These are phyloP conservation scores for Sisyra nigra DNA, from an alignment of 2,888 invertebrate genomes.

Conservation along the genomic window DNA sequence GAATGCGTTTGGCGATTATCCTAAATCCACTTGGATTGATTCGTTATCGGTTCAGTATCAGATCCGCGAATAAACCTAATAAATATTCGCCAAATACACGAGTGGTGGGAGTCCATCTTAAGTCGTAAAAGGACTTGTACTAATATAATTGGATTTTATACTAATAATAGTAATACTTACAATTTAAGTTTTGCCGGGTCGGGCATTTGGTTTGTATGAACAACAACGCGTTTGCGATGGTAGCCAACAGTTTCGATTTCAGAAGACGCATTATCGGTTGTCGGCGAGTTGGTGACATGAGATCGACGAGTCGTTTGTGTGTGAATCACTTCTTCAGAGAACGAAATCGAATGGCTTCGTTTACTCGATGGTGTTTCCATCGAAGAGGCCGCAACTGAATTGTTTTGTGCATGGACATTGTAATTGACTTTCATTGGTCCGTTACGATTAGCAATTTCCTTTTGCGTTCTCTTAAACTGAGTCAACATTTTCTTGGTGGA, in stretches of 20 bases:
- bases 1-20: too few species aligned
- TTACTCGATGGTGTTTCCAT: slow-evolving; percentile 13
- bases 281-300: neutral
- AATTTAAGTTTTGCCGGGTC: neutral
- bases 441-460: slow-evolving; percentile 25
- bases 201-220: neutral
- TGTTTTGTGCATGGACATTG: slow-evolving; percentile 28
- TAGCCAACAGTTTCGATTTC: slow-evolving; percentile 6
- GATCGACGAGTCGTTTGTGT: neutral
- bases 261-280: neutral
- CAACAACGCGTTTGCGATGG: slow-evolving; percentile 1
- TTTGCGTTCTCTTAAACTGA: slow-evolving; percentile 30
- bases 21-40: too few species aligned
- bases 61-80: too few species aligned
- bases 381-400: slow-evolving; percentile 17
- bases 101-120: too few species aligned
- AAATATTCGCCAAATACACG: too few species aligned
- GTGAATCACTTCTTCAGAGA: slow-evolving; percentile 4
- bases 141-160: too few species aligned
- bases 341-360: neutral
- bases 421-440: slow-evolving; percentile 37
- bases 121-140: too few species aligned
- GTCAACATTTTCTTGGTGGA: slow-evolving; percentile 30
- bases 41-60: too few species aligned
- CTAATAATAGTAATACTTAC: neutral